Percentiles rank a stretch among this genome's conserved stretches.
Evolutionary conservation across 2,888 invertebrate species (phyloP).

Genomic region (Tanytarsus gracilentus): DNA sequence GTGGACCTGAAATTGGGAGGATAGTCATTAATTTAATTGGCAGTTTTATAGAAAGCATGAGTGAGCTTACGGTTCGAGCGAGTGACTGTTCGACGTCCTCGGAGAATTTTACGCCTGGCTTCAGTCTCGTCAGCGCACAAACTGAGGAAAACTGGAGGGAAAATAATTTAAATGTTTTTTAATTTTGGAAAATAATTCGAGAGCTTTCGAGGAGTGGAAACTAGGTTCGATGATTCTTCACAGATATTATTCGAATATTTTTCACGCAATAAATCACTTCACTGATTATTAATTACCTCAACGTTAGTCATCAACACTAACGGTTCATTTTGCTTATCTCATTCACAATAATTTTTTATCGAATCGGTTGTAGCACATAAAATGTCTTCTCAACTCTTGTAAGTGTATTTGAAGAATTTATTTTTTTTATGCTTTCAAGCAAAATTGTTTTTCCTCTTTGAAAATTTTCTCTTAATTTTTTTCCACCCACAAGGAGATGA

Average conservation of each 20-base stretch:
- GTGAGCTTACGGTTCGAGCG: constrained; percentile 65
- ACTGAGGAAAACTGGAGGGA: constrained; percentile 53
- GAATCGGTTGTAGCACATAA: too few species aligned
- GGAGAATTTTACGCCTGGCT: constrained; percentile 66
- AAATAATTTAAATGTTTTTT: constrained; percentile 9
- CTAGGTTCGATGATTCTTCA: too few species aligned
- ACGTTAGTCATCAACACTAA: constrained; percentile 9
- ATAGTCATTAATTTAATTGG: not conserved
- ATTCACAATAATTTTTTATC: too few species aligned
- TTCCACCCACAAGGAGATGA: not conserved
- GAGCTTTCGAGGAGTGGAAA: not conserved
- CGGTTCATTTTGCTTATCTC: too few species aligned
- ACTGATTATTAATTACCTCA: constrained; percentile 6
- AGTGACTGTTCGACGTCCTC: constrained; percentile 69
- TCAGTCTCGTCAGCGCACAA: constrained; percentile 62
- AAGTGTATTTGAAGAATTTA: too few species aligned
- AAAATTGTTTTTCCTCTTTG: too few species aligned
- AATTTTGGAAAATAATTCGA: not conserved
- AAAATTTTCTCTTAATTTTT: not conserved
- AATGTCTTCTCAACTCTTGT: too few species aligned
- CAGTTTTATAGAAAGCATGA: not conserved
- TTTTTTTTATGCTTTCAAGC: too few species aligned
- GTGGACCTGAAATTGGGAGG: constrained; percentile 48
- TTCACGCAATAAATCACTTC: too few species aligned
- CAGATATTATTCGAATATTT: too few species aligned